Percentiles rank a stretch among this genome's conserved stretches.
Evolutionary conservation across 2,113 vertebrate species (phyloP).

Genomic region (Tachysurus vachellii): DNA sequence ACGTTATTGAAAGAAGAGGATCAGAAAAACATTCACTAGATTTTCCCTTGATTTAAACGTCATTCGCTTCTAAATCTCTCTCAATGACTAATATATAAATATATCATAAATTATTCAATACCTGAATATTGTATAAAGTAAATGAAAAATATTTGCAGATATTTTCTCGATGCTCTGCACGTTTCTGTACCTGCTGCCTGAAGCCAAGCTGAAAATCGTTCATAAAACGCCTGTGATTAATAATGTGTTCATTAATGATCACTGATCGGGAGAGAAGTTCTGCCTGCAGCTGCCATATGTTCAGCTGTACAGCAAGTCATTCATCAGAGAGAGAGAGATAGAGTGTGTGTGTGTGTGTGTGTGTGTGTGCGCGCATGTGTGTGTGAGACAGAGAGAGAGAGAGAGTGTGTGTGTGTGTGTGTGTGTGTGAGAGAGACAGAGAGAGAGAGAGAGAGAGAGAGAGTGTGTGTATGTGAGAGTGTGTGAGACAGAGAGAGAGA

Average conservation of each 20-base stretch:
- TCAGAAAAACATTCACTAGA: background rate
- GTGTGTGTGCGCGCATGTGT: too few relatives aligned
- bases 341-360: background rate
- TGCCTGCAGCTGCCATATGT: background rate
- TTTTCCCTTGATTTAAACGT: background rate
- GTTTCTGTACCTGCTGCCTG: background rate
- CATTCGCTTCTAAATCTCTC: background rate
- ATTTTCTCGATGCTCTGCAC: background rate
- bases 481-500: too few relatives aligned
- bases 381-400: too few relatives aligned
- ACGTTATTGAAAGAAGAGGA: background rate
- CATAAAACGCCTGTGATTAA: constrained; percentile 5
- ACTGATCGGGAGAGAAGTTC: background rate
- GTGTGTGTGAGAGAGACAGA: too few relatives aligned
- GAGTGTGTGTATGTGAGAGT: too few relatives aligned
- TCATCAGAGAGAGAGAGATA: background rate
- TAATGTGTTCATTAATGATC: background rate
- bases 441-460: too few relatives aligned
- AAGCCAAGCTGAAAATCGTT: background rate
- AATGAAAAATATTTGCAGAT: background rate
- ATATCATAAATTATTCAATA: too few relatives aligned
- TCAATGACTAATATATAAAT: background rate
- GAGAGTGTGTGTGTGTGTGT: too few relatives aligned
- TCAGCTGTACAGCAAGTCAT: background rate
- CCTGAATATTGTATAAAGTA: background rate